Evolutionary conservation across 2,113 vertebrate species (phyloP).

Genomic region (human (Homo sapiens)): DNA sequence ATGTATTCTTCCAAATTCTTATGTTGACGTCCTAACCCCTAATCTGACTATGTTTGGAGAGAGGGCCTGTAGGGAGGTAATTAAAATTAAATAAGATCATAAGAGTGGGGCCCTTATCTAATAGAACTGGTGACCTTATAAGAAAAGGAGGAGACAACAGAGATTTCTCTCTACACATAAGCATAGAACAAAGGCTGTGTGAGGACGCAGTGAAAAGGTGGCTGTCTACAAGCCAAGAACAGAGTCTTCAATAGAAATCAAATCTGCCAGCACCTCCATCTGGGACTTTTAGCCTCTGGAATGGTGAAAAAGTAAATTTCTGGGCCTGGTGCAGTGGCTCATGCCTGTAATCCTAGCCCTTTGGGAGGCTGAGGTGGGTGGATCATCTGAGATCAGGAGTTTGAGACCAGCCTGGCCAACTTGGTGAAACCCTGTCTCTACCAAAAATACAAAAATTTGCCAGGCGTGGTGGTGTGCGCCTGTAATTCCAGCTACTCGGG

Average conservation of each 20-base stretch:
- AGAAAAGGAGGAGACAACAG: background rate
- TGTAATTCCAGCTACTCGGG: no score
- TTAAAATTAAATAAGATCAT: background rate
- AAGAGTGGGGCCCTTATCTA: background rate
- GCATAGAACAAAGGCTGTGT: background rate
- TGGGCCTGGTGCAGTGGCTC: no score
- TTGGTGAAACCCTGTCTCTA: no score
- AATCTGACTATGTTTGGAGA: background rate
- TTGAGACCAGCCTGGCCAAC: no score
- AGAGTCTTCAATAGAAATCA: background rate
- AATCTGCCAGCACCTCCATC: no score
- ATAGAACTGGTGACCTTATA: background rate
- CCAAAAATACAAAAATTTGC: no score
- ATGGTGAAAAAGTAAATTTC: background rate
- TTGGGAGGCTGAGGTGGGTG: no score
- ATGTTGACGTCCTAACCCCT: background rate
- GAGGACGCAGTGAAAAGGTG: background rate
- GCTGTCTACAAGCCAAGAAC: background rate
- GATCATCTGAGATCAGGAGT: no score
- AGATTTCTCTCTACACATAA: background rate
- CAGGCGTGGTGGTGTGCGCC: rapidly evolving
- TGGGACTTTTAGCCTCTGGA: background rate
- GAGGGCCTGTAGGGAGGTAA: background rate
- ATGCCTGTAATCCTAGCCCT: no score
- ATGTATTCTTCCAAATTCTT: background rate